A percentile compares a stretch with the other conserved stretches of the same genome.
phyloP scores from a whole-genome alignment of 2,113 vertebrate genomes.

The Ictalurus furcatus region DNA sequence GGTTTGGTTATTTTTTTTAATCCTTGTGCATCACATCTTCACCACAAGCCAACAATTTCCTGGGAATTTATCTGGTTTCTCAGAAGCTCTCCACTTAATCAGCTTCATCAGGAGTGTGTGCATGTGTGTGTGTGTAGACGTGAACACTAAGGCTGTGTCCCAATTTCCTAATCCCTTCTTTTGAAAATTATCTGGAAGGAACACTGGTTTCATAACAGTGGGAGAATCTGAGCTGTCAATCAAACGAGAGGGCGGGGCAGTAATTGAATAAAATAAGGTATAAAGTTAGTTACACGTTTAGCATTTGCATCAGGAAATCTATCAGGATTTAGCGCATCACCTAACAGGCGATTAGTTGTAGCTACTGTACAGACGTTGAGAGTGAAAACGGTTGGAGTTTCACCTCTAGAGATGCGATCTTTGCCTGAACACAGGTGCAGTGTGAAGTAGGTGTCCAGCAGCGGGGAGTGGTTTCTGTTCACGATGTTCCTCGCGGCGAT shows the following conservation, averaged over 20 bases:
- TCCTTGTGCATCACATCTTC: not conserved
- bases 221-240: not conserved
- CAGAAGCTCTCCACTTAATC: not conserved
- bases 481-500: slow-evolving; percentile 94
- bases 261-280: not conserved
- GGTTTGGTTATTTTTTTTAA: no score
- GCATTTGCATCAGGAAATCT: not conserved
- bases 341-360: not conserved
- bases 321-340: not conserved
- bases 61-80: not conserved
- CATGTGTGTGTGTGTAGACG: not conserved
- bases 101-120: not conserved
- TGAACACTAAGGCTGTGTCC: not conserved
- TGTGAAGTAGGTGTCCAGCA: slow-evolving; percentile 95
- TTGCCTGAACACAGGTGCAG: slow-evolving; percentile 84
- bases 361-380: not conserved
- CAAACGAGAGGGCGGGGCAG: not conserved
- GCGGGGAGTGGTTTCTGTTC: slow-evolving; percentile 87
- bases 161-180: not conserved
- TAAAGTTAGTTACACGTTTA: not conserved
- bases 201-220: not conserved
- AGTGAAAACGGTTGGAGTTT: not conserved
- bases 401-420: slow-evolving; percentile 80
- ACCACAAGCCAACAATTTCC: not conserved
- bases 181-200: not conserved